Base-by-base conservation (phyloP, 2,113 vertebrate genomes). In the Esox niger region DNA sequence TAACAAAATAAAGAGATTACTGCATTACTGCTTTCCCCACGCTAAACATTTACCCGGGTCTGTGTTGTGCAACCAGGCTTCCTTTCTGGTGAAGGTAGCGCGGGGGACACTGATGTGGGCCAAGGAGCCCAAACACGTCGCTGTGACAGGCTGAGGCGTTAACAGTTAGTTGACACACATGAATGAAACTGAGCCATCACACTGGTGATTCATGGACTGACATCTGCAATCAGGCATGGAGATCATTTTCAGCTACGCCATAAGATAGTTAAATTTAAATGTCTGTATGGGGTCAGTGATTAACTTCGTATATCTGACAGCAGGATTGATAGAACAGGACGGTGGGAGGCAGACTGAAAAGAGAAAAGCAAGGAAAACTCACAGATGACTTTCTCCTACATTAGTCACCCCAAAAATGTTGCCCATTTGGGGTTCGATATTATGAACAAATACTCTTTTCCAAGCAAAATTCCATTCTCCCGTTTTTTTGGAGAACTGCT, bases 81-180 rank as follows among this genome's bases (percentile, higher is more conserved):
- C 72, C 38, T 82, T 87, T 88, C 87, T 89, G 84, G 85, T 88
- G 85, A 84, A 84, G 84, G 82, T 80, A 83, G 27, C 76, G 84
- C 76, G 78, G 82, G 78, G 84, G 80, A 84, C 73, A 74, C 67
- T 80, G 77, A 65, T 79, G 73, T 82, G 79, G 62, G 56, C 71
- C 35, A 76, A 30, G 65, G 56, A 54, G 79, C 43, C 15, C 13
- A 15, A 43, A 15, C 35, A 10, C 11, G 35, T 43, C 13, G 2
- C 35, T 43, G 64, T 46, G 62, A 75, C 81, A 84, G 80, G 86
- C 79, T 77, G 70, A 82, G 81, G 77, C 81, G 73, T 78, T 78
- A 77, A 56, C 55, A 66, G 82, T 77, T 85, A 86, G 88, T 87
- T 87, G 87, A 86, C 81, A 85, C 81, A 75, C 29, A 59, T 27